Evolutionary conservation across 2,888 invertebrate species (phyloP).

Genomic region (Carterocephalus palaemon): DNA sequence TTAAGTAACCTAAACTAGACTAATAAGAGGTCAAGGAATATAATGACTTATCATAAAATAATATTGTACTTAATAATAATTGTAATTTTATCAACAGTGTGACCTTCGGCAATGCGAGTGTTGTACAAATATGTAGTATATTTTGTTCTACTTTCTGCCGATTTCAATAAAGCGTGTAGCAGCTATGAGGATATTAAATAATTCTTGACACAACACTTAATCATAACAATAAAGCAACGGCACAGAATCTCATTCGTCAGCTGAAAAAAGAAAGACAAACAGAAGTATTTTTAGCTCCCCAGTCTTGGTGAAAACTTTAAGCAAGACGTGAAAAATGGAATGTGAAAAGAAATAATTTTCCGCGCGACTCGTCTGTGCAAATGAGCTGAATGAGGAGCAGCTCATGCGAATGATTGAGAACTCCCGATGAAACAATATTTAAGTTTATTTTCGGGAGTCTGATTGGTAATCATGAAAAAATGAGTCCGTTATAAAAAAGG

Average conservation of each 20-base stretch:
- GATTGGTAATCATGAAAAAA: conserved; percentile 33
- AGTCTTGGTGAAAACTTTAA: conserved; percentile 65
- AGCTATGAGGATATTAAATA: too few relatives aligned
- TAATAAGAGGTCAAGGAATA: too few relatives aligned
- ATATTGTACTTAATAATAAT: too few relatives aligned
- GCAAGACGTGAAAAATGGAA: conserved; percentile 76
- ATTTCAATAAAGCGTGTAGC: too few relatives aligned
- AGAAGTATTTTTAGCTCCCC: conserved; percentile 53
- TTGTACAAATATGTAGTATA: too few relatives aligned
- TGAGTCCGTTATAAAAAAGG: too few relatives aligned
- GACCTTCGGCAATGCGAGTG: too few relatives aligned
- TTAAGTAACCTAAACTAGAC: too few relatives aligned
- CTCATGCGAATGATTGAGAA: conserved; percentile 77
- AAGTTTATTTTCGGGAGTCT: conserved; percentile 39
- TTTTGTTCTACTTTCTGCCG: too few relatives aligned
- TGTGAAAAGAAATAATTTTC: conserved; percentile 80
- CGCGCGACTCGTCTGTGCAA: conserved; percentile 76
- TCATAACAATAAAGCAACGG: conserved; percentile 35
- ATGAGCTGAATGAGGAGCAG: conserved; percentile 74
- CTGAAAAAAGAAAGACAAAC: conserved; percentile 55
- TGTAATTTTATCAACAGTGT: too few relatives aligned
- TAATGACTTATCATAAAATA: too few relatives aligned
- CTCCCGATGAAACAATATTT: conserved; percentile 67
- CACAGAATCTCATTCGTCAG: conserved; percentile 39
- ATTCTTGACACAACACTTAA: too few relatives aligned